Percentiles rank a stretch among this genome's conserved stretches.
Conservation (phyloP, 2,888 invertebrate species). For the Phymatocera aterrima region DNA sequence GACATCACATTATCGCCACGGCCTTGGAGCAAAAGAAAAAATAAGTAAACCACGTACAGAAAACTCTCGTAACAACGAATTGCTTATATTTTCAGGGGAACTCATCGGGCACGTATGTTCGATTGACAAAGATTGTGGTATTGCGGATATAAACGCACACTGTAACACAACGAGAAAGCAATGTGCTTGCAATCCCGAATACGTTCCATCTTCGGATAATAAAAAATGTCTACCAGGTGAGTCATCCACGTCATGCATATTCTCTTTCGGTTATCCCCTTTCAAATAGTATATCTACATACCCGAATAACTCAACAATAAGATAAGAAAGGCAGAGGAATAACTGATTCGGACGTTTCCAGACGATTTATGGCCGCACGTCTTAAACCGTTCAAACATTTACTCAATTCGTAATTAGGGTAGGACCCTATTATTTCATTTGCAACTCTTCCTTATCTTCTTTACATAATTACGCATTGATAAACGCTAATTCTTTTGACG, state of each 20-base stretch:
- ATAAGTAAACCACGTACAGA: too few relatives aligned
- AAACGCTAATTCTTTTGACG: too few relatives aligned
- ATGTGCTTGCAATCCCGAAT: conserved; percentile 56
- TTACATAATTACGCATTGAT: too few relatives aligned
- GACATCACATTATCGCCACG: too few relatives aligned
- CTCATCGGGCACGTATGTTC: conserved; percentile 52
- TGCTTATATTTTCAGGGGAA: conserved; percentile 49
- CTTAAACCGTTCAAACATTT: neutral
- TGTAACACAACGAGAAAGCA: conserved; percentile 59
- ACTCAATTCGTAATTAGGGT: too few relatives aligned
- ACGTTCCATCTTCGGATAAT: conserved; percentile 49
- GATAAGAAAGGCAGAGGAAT: neutral
- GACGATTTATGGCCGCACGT: neutral
- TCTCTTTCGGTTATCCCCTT: too few relatives aligned
- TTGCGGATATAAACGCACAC: conserved; percentile 36
- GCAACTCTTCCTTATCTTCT: too few relatives aligned
- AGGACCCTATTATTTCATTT: too few relatives aligned
- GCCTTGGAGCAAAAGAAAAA: too few relatives aligned
- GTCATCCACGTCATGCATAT: neutral
- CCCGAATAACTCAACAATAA: neutral
- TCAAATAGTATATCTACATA: too few relatives aligned
- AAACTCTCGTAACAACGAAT: too few relatives aligned
- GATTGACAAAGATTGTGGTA: conserved; percentile 53
- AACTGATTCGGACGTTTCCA: neutral
- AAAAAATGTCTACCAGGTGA: conserved; percentile 58